Evolutionary conservation across 2,888 invertebrate species (phyloP).

Genomic region (Trimorus sp.): DNA sequence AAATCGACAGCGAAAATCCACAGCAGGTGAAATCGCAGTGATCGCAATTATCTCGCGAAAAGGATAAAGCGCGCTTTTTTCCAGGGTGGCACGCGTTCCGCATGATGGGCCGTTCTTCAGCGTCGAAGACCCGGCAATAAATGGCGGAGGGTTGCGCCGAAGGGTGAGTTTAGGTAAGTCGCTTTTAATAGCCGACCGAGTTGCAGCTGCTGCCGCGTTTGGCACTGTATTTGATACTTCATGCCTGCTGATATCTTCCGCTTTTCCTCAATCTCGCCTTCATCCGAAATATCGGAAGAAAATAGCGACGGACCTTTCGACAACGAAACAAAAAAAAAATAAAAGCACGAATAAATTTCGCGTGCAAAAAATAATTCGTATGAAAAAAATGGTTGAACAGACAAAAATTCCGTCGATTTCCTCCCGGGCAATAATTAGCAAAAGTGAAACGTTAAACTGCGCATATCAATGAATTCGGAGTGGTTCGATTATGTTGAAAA

Average conservation of each 20-base stretch:
- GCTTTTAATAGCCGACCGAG: conserved; percentile 79
- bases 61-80: background rate
- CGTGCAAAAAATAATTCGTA: no score
- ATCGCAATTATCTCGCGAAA: no score
- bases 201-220: conserved; percentile 77
- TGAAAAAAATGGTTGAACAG: background rate
- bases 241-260: no score
- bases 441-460: conserved; percentile 36
- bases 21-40: no score
- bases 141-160: conserved; percentile 51
- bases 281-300: no score
- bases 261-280: no score
- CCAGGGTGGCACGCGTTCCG: conserved; percentile 8
- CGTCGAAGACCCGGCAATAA: conserved; percentile 65
- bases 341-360: no score
- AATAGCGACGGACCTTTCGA: no score
- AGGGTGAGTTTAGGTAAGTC: conserved; percentile 76
- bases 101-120: conserved; percentile 33
- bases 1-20: no score
- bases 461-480: conserved; percentile 56
- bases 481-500: conserved; percentile 51
- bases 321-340: no score
- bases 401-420: background rate
- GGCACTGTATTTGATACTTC: conserved; percentile 56
- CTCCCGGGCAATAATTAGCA: conserved; percentile 26